Evolutionary conservation across 2,113 vertebrate genomes (phyloP).

Genomic region (Puffinus mauretanicus): DNA sequence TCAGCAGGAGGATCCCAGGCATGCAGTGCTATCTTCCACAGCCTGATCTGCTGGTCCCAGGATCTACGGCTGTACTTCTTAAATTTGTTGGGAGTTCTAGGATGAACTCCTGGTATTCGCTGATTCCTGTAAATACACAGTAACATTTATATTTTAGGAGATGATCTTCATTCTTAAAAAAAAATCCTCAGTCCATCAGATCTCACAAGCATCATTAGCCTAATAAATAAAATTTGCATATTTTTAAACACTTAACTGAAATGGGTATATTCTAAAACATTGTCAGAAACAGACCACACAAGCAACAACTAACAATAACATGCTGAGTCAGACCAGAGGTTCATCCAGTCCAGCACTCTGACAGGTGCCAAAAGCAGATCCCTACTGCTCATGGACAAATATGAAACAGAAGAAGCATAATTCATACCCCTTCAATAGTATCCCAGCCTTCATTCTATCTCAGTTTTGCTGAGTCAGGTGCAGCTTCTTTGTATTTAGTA

Average conservation of each 20-base stretch:
- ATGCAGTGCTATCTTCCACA: constrained; percentile 95
- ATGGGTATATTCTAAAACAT: not conserved
- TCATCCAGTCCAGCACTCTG: not conserved
- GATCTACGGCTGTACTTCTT: constrained; percentile 96
- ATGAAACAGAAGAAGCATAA: not conserved
- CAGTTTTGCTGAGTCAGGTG: not conserved
- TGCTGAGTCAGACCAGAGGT: not conserved
- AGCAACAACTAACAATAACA: not conserved
- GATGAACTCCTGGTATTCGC: constrained; percentile 88
- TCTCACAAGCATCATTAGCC: not conserved
- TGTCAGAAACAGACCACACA: not conserved
- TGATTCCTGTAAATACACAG: constrained; percentile 73
- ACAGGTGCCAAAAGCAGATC: not conserved
- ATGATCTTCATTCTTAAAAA: not conserved
- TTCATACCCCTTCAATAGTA: fast-evolving
- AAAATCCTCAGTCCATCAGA: not conserved
- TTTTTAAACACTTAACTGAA: not conserved
- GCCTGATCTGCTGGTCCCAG: constrained; percentile 96
- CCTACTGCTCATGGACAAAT: not conserved
- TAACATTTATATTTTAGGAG: not conserved
- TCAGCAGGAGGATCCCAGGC: constrained; percentile 89
- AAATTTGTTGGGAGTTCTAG: constrained; percentile 96
- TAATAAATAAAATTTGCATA: fast-evolving
- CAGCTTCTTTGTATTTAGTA: not conserved
- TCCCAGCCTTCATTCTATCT: not conserved